These are phyloP conservation scores for Rhynchomys soricoides DNA, from an alignment of 2,113 vertebrate genomes.

Conservation along the genomic window DNA sequence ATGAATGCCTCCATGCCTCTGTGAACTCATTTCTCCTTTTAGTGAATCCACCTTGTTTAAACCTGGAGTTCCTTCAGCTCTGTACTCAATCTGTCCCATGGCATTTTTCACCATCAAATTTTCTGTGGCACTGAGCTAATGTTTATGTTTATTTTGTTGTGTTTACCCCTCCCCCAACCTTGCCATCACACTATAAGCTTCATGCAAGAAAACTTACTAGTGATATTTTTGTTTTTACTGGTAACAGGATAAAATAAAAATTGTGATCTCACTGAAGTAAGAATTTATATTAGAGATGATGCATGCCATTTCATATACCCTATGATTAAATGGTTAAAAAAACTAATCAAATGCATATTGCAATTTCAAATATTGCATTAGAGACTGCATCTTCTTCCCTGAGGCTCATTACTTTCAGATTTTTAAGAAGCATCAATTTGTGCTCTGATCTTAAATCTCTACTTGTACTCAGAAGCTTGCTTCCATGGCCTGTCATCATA, in stretches of 20 bases:
- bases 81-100: background rate
- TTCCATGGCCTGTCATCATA: background rate
- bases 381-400: background rate
- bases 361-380: background rate
- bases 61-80: background rate
- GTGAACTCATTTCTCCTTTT: background rate
- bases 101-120: background rate
- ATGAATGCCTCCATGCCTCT: background rate
- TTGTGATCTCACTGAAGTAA: background rate
- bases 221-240: background rate
- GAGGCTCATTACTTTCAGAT: background rate
- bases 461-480: background rate
- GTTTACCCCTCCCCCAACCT: background rate
- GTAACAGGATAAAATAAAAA: constrained; percentile 34
- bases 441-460: background rate
- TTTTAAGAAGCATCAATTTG: constrained; percentile 3
- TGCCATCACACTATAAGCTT: background rate
- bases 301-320: background rate
- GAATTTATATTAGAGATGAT: constrained; percentile 3
- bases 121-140: background rate
- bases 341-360: background rate
- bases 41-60: background rate
- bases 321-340: background rate
- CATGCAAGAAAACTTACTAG: background rate
- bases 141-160: background rate